These are phyloP conservation scores for Antechinus stuartii DNA, from an alignment of 2,113 vertebrate species.

Conservation along the genomic window DNA sequence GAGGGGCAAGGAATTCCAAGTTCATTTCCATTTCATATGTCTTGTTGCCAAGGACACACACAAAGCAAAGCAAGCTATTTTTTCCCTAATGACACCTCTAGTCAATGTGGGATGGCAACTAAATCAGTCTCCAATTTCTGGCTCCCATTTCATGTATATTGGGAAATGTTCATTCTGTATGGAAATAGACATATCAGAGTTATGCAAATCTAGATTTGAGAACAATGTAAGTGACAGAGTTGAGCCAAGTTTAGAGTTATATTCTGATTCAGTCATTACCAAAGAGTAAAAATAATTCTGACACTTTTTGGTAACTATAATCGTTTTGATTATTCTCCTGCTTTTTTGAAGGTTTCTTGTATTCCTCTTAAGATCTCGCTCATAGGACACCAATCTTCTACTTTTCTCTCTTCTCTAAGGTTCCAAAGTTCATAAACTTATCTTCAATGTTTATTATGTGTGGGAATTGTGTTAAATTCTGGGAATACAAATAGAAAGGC, in stretches of 20 bases:
- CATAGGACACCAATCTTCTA: neutral
- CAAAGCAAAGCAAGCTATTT: neutral
- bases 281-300: conserved; percentile 27
- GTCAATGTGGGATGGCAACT: neutral
- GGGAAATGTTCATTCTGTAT: neutral
- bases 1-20: neutral
- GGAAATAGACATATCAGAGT: neutral
- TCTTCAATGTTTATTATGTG: neutral
- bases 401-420: neutral
- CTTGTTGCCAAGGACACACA: neutral
- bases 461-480: neutral
- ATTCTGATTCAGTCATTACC: neutral
- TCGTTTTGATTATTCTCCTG: neutral
- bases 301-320: neutral
- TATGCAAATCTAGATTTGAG: neutral
- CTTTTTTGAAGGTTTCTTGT: neutral
- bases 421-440: neutral
- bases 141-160: neutral
- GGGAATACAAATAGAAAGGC: neutral
- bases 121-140: neutral
- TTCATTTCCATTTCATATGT: neutral
- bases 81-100: neutral
- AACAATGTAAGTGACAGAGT: neutral
- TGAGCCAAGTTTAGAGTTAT: neutral
- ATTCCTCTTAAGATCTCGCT: neutral